Evolutionary conservation across 2,113 vertebrate species (phyloP).

Genomic region (Symphodus melops): DNA sequence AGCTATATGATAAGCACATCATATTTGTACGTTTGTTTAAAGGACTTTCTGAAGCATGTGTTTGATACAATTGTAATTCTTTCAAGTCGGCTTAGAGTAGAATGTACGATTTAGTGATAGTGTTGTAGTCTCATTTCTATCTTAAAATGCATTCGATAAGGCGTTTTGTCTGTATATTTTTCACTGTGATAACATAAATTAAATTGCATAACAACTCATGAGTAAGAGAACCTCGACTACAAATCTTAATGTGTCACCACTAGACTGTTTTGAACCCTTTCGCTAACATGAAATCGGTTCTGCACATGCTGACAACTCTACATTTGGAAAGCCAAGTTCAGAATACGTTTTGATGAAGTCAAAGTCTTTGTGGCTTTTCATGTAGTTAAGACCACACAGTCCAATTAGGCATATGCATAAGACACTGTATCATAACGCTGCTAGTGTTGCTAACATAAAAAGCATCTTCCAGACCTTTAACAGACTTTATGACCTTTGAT

Average conservation of each 20-base stretch:
- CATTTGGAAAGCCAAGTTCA: not conserved
- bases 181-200: slow-evolving; percentile 12
- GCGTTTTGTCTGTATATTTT: slow-evolving; percentile 1
- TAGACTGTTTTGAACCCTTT: not conserved
- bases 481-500: slow-evolving; percentile 8
- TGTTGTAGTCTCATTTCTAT: slow-evolving; percentile 1
- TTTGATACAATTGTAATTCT: slow-evolving; percentile 1
- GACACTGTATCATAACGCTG: not conserved
- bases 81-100: not conserved
- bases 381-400: not conserved
- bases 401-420: not conserved
- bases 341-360: not conserved
- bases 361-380: slow-evolving; percentile 12
- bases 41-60: slow-evolving; percentile 15
- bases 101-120: slow-evolving; percentile 3
- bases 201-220: slow-evolving; percentile 15
- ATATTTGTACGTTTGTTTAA: slow-evolving; percentile 33
- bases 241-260: not conserved
- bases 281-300: not conserved
- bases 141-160: not conserved
- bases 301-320: not conserved
- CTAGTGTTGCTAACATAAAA: not conserved
- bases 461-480: not conserved
- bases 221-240: not conserved
- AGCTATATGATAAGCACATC: slow-evolving; percentile 33